phyloP scores from a whole-genome alignment of 2,888 invertebrate genomes.

The Troides aeacus region DNA sequence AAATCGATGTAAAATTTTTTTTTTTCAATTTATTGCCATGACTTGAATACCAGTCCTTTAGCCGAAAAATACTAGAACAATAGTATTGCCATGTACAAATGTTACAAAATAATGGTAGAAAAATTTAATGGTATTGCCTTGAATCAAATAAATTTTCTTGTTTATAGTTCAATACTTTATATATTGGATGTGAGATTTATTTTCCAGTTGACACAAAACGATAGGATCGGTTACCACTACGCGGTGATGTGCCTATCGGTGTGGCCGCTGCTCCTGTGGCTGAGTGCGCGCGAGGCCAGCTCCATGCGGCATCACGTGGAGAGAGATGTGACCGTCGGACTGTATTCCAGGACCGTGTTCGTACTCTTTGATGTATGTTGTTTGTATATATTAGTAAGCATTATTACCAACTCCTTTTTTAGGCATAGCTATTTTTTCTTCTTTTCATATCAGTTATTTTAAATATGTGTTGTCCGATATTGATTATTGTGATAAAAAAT shows the following conservation, averaged over 20 bases:
- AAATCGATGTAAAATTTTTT: too few relatives aligned
- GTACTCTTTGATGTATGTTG: slow-evolving; percentile 87
- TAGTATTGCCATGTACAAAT: too few relatives aligned
- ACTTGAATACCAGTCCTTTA: too few relatives aligned
- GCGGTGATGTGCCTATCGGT: slow-evolving; percentile 87
- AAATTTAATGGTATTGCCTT: background rate
- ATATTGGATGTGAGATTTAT: background rate
- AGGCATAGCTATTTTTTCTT: too few relatives aligned
- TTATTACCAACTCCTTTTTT: too few relatives aligned
- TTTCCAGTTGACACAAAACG: slow-evolving; percentile 83
- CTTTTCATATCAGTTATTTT: too few relatives aligned
- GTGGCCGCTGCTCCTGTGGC: slow-evolving; percentile 88
- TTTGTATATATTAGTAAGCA: background rate
- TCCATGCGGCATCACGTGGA: slow-evolving; percentile 83
- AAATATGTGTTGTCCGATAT: too few relatives aligned
- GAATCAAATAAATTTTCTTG: background rate
- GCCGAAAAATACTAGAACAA: too few relatives aligned
- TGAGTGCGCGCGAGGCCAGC: slow-evolving; percentile 79
- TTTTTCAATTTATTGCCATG: too few relatives aligned
- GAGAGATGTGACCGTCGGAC: slow-evolving; percentile 88
- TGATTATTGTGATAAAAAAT: too few relatives aligned
- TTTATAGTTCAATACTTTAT: background rate
- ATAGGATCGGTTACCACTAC: slow-evolving; percentile 93
- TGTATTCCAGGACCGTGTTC: slow-evolving; percentile 89
- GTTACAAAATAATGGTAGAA: background rate